These are phyloP conservation scores for Amblyornis subalaris DNA, from an alignment of 2,113 vertebrate species.

Conservation along the genomic window DNA sequence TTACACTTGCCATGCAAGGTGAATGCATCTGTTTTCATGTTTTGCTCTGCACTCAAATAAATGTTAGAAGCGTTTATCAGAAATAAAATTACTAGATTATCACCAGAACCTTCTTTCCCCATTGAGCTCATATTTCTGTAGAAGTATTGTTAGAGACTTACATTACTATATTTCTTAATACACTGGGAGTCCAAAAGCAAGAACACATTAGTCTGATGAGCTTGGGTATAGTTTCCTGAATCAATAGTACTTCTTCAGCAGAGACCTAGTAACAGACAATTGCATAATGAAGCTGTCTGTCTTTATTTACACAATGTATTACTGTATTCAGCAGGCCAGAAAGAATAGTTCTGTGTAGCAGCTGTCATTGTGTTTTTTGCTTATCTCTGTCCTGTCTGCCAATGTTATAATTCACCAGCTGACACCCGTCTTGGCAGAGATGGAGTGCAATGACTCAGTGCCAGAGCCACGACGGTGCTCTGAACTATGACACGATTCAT, in stretches of 20 bases:
- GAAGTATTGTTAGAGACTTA: neutral
- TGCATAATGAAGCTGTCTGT: slow-evolving; percentile 81
- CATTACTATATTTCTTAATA: slow-evolving; percentile 8
- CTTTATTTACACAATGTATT: slow-evolving; percentile 80
- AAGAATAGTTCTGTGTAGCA: slow-evolving; percentile 81
- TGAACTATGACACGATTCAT: slow-evolving; percentile 77
- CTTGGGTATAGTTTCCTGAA: slow-evolving; percentile 61
- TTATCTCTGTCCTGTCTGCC: slow-evolving; percentile 80
- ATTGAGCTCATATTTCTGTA: neutral
- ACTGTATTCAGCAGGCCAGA: slow-evolving; percentile 78
- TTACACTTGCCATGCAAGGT: neutral
- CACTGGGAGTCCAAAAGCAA: neutral
- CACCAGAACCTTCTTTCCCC: neutral
- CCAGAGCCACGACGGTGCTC: slow-evolving; percentile 66
- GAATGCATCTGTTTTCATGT: neutral
- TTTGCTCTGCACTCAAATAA: neutral
- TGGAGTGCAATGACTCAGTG: slow-evolving; percentile 55
- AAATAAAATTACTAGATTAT: neutral
- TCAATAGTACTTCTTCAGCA: slow-evolving; percentile 69
- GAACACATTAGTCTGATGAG: slow-evolving; percentile 62
- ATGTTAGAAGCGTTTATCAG: neutral
- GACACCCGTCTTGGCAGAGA: slow-evolving; percentile 78
- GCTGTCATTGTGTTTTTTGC: slow-evolving; percentile 81
- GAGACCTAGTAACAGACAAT: slow-evolving; percentile 71
- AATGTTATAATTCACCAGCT: slow-evolving; percentile 80